Evolutionary conservation across 2,113 vertebrate genomes (phyloP).

Genomic region (Recurvirostra avosetta): DNA sequence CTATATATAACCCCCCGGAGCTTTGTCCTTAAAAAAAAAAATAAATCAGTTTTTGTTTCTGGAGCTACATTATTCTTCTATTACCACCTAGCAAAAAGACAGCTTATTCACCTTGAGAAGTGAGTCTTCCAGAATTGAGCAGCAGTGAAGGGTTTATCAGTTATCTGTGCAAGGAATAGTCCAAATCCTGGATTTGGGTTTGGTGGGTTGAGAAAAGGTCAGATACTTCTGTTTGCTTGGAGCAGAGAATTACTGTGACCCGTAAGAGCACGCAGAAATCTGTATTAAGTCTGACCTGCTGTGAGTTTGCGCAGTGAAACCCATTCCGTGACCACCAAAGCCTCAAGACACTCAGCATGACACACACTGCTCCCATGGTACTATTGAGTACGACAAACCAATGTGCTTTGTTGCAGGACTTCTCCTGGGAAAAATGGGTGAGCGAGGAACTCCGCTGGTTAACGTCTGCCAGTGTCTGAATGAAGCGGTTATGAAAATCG

Average conservation of each 20-base stretch:
- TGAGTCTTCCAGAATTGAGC: neutral
- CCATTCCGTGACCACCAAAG: neutral
- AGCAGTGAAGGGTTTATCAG: neutral
- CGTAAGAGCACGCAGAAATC: rapidly evolving
- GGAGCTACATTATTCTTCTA: neutral
- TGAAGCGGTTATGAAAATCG: slow-evolving; percentile 89
- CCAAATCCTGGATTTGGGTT: neutral
- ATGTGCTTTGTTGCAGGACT: slow-evolving; percentile 70
- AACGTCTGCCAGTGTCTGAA: slow-evolving; percentile 89
- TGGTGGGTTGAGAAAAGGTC: neutral
- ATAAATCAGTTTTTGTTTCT: neutral
- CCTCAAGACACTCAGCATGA: rapidly evolving
- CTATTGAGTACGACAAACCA: rapidly evolving
- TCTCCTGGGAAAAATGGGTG: slow-evolving; percentile 85
- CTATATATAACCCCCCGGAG: neutral
- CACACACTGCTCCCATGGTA: rapidly evolving
- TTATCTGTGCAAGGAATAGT: neutral
- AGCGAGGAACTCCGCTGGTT: slow-evolving; percentile 81
- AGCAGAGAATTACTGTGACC: neutral
- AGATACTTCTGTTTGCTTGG: neutral
- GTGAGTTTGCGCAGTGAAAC: neutral
- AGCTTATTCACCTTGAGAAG: neutral
- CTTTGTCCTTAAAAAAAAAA: neutral
- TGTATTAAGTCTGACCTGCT: neutral
- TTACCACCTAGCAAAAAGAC: neutral